Evolutionary conservation across 2,797 vertebrate species (phyloP).

Genomic region (Aldrovandia affinis): DNA sequence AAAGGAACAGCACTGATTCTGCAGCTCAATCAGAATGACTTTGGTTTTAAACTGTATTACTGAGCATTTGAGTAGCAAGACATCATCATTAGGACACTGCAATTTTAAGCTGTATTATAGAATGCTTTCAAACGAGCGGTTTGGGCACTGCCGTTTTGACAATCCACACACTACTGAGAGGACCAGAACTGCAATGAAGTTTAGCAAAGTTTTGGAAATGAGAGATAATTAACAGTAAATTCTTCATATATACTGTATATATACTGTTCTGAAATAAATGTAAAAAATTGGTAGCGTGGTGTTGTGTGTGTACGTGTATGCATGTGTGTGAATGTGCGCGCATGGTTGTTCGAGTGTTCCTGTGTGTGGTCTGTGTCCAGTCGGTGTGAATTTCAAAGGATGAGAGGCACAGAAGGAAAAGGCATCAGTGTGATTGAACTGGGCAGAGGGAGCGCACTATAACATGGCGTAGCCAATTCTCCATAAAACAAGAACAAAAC

Average conservation of each 20-base stretch:
- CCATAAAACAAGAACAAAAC: not conserved
- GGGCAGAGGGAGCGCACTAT: not conserved
- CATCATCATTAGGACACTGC: not conserved
- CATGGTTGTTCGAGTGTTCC: too few relatives aligned
- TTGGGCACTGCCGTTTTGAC: too few relatives aligned
- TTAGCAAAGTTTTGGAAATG: too few relatives aligned
- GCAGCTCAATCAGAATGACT: not conserved
- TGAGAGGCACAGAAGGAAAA: not conserved
- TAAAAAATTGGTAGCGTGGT: not conserved
- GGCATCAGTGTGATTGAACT: not conserved
- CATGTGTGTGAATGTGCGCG: not conserved
- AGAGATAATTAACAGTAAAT: too few relatives aligned
- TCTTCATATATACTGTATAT: too few relatives aligned
- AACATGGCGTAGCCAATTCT: not conserved
- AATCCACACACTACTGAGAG: too few relatives aligned
- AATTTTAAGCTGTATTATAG: too few relatives aligned
- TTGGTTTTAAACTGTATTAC: not conserved
- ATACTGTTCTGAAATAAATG: too few relatives aligned
- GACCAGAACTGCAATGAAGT: too few relatives aligned
- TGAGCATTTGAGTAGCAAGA: not conserved
- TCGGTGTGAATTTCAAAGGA: not conserved
- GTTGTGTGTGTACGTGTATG: not conserved
- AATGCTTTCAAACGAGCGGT: too few relatives aligned
- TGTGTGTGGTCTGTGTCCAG: not conserved
- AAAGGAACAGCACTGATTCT: not conserved